Conservation (phyloP, 2,888 invertebrate genomes). For the Pseudolycoriella hygida region DNA sequence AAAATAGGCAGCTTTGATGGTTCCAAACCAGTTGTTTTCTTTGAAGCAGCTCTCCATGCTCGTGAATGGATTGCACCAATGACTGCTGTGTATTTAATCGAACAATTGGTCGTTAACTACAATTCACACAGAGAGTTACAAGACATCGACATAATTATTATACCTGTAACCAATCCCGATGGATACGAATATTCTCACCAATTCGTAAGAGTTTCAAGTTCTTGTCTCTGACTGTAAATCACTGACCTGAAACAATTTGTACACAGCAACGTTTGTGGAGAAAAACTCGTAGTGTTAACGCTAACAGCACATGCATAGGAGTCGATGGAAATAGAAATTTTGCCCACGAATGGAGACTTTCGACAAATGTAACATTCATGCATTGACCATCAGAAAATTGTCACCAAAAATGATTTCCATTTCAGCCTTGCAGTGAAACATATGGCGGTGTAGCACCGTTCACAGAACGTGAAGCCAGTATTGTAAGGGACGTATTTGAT, state of each 20-base stretch:
- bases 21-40: conserved; percentile 37
- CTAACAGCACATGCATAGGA: conserved; percentile 36
- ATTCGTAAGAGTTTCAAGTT: conserved; percentile 20
- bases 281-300: conserved; percentile 40
- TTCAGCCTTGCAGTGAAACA: conserved; percentile 33
- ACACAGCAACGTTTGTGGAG: conserved; percentile 36
- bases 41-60: conserved; percentile 43
- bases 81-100: conserved; percentile 37
- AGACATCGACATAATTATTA: conserved; percentile 43
- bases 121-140: conserved; percentile 31
- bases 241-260: neutral
- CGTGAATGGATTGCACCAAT: conserved; percentile 48
- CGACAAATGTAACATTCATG: conserved; percentile 1
- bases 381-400: too few species aligned
- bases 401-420: neutral
- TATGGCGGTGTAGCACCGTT: conserved; percentile 42
- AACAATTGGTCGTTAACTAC: conserved; percentile 36
- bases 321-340: conserved; percentile 64
- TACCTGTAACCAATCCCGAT: conserved; percentile 56
- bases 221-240: too few species aligned
- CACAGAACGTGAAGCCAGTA: conserved; percentile 46
- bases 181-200: conserved; percentile 43
- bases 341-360: conserved; percentile 48
- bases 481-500: conserved; percentile 38
- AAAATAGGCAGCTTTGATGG: conserved; percentile 33